phyloP scores from a whole-genome alignment of 2,888 invertebrate genomes.

The Andrena minutula region DNA sequence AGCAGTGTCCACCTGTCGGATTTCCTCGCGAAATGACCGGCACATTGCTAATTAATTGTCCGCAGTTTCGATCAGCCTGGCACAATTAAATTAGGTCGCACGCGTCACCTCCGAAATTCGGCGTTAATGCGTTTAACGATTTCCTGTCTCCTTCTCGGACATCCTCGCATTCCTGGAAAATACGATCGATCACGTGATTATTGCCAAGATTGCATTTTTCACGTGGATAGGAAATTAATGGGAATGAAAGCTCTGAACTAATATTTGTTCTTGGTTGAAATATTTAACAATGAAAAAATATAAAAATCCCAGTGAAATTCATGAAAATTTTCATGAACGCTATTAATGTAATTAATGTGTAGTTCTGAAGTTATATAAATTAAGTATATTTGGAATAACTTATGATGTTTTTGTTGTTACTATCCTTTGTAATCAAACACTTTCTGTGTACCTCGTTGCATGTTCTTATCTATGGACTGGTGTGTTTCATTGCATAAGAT shows the following conservation, averaged over 20 bases:
- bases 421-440: too few relatives aligned
- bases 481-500: slow-evolving; percentile 21
- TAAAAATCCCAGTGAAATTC: too few relatives aligned
- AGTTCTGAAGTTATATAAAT: too few relatives aligned
- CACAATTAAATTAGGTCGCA: slow-evolving; percentile 51
- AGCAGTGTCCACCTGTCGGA: slow-evolving; percentile 60
- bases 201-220: not conserved
- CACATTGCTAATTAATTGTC: slow-evolving; percentile 62
- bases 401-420: too few relatives aligned
- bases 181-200: not conserved
- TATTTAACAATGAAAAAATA: too few relatives aligned
- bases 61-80: slow-evolving; percentile 53
- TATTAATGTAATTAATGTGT: too few relatives aligned
- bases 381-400: too few relatives aligned
- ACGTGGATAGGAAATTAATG: not conserved
- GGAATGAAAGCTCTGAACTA: too few relatives aligned
- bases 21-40: slow-evolving; percentile 56
- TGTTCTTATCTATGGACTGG: not conserved
- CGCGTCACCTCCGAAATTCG: slow-evolving; percentile 39
- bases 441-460: not conserved
- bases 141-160: not conserved
- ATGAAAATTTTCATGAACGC: too few relatives aligned
- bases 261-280: too few relatives aligned
- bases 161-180: not conserved
- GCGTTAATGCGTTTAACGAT: slow-evolving; percentile 26